Evolutionary conservation across 2,888 invertebrate species (phyloP).

Genomic region (Brenthis hecate): DNA sequence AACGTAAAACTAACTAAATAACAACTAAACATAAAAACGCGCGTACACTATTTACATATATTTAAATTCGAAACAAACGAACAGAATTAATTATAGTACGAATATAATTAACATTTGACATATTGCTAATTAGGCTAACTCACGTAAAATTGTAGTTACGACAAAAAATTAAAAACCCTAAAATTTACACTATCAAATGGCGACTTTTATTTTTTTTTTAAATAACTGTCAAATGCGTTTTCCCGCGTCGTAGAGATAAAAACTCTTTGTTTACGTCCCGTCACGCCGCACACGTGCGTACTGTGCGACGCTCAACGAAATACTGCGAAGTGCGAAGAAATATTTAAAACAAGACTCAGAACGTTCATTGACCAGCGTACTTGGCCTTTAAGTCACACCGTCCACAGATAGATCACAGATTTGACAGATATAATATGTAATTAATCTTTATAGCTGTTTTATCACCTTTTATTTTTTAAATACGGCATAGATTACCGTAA

Average conservation of each 20-base stretch:
- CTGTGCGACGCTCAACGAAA: constrained; percentile 41
- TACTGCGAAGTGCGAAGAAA: constrained; percentile 49
- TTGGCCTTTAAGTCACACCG: constrained; percentile 38
- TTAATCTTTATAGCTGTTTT: background rate
- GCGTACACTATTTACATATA: constrained; percentile 26
- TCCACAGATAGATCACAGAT: constrained; percentile 8
- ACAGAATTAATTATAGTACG: constrained; percentile 28
- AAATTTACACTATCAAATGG: background rate
- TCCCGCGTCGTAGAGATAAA: constrained; percentile 27
- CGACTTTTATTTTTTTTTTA: background rate
- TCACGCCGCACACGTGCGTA: constrained; percentile 44
- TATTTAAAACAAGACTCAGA: constrained; percentile 20
- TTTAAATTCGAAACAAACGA: constrained; percentile 28
- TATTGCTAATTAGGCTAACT: constrained; percentile 28
- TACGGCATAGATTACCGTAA: too few relatives aligned
- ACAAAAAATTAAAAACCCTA: constrained; percentile 2
- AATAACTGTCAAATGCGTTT: constrained; percentile 8
- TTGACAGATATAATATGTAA: background rate
- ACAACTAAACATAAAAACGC: background rate
- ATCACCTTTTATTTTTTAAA: too few relatives aligned
- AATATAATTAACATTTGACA: constrained; percentile 44
- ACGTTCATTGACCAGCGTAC: constrained; percentile 47
- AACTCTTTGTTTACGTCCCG: constrained; percentile 50
- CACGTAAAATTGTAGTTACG: constrained; percentile 1
- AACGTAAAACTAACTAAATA: constrained; percentile 3